phyloP scores from a whole-genome alignment of 2,113 vertebrate species.

The Australoheros scitulus region DNA sequence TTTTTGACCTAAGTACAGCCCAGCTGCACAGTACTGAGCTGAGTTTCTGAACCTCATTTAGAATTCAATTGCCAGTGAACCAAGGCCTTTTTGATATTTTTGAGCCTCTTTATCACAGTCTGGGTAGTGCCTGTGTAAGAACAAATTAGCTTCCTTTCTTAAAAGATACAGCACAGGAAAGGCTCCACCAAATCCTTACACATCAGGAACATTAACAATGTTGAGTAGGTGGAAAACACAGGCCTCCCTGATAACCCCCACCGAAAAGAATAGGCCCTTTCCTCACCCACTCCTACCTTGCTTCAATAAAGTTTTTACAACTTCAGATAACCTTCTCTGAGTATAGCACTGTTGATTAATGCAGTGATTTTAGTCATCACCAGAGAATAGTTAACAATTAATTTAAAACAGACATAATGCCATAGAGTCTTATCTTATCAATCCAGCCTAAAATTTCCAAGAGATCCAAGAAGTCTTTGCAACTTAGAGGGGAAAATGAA shows the following conservation, averaged over 20 bases:
- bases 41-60: conserved; percentile 7
- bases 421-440: not conserved
- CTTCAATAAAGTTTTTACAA: conserved; percentile 9
- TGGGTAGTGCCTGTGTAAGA: conserved; percentile 47
- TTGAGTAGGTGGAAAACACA: conserved; percentile 36
- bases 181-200: conserved; percentile 61
- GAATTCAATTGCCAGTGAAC: not conserved
- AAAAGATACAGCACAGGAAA: conserved; percentile 65
- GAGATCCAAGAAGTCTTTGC: not conserved
- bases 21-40: not conserved
- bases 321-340: conserved; percentile 7
- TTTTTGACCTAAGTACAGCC: not conserved
- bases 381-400: not conserved
- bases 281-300: conserved; percentile 15
- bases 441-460: not conserved
- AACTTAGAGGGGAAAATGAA: not conserved
- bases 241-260: conserved; percentile 30
- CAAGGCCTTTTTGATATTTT: conserved; percentile 37
- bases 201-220: conserved; percentile 56
- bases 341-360: not conserved
- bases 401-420: not conserved
- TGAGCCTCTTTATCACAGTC: conserved; percentile 14
- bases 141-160: conserved; percentile 49
- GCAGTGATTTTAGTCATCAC: not conserved
- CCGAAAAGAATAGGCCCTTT: conserved; percentile 20